A percentile compares a stretch with the other conserved stretches of the same genome.
Evolutionary conservation across 2,113 vertebrate genomes (phyloP).

Genomic region (Nematolebias whitei): DNA sequence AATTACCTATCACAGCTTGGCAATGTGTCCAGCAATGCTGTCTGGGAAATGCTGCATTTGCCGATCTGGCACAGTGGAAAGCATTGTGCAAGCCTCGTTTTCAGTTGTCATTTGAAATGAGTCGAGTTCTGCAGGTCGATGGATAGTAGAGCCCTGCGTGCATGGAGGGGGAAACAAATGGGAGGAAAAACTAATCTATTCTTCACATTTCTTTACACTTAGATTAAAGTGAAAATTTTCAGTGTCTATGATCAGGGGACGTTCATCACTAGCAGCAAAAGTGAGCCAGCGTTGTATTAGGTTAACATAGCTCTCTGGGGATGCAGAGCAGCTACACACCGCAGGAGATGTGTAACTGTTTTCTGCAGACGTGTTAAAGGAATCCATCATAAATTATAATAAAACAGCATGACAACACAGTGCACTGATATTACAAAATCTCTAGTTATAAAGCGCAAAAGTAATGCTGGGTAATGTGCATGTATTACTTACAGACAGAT

Average conservation of each 20-base stretch:
- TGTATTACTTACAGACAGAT: constrained; percentile 64
- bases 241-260: constrained; percentile 33
- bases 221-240: constrained; percentile 52
- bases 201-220: constrained; percentile 26
- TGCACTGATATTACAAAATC: constrained; percentile 53
- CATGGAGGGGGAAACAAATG: constrained; percentile 48
- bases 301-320: constrained; percentile 33
- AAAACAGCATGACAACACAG: constrained; percentile 54
- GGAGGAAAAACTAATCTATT: constrained; percentile 47
- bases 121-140: constrained; percentile 38
- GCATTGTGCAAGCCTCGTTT: constrained; percentile 52
- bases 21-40: constrained; percentile 52
- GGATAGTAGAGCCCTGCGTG: constrained; percentile 30
- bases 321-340: constrained; percentile 15
- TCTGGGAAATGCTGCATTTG: constrained; percentile 60
- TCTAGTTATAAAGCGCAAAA: constrained; percentile 64
- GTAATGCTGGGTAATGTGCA: constrained; percentile 74
- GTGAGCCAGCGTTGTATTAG: constrained; percentile 37
- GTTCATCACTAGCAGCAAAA: constrained; percentile 46
- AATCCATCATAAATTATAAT: constrained; percentile 71
- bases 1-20: constrained; percentile 67
- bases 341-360: constrained; percentile 29
- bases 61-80: constrained; percentile 46
- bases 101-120: constrained; percentile 45
- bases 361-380: constrained; percentile 28